Evolutionary conservation across 2,113 vertebrate genomes (phyloP).

Genomic region (Agapornis roseicollis): DNA sequence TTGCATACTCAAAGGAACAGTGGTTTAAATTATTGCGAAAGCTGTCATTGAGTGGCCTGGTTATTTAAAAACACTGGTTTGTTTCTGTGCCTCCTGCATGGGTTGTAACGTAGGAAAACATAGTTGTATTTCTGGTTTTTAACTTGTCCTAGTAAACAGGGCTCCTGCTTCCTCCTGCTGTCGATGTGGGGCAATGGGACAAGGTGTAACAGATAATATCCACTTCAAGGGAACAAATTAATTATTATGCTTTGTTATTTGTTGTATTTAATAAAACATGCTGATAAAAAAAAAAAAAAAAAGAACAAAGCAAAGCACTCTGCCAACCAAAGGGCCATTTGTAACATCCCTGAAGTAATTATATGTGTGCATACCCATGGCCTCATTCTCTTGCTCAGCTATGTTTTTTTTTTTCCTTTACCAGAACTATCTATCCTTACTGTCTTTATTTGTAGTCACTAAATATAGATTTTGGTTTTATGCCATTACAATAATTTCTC

Average conservation of each 20-base stretch:
- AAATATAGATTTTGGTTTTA: background rate
- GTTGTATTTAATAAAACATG: constrained; percentile 33
- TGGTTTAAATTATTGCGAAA: constrained; percentile 6
- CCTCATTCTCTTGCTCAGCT: background rate
- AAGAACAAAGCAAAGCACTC: background rate
- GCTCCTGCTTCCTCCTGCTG: constrained; percentile 43
- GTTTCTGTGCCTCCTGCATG: background rate
- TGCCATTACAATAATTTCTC: background rate
- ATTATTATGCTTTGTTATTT: constrained; percentile 60
- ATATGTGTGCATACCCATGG: background rate
- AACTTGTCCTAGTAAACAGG: background rate
- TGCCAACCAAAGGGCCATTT: background rate
- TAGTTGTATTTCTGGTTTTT: constrained; percentile 30
- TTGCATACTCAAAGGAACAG: background rate
- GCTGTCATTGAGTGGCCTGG: constrained; percentile 35
- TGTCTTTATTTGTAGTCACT: background rate
- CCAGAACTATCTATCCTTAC: background rate
- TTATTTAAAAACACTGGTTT: constrained; percentile 2
- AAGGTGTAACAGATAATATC: constrained; percentile 4
- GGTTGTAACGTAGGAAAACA: constrained; percentile 3
- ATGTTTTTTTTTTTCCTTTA: background rate
- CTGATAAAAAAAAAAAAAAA: background rate
- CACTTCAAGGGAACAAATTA: constrained; percentile 54
- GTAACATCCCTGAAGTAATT: too few species aligned
- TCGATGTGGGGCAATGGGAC: constrained; percentile 39